A percentile compares a stretch with the other conserved stretches of the same genome.
These are phyloP conservation scores for Hestina assimilis DNA, from an alignment of 1,140 invertebrate genomes.

Conservation along the genomic window DNA sequence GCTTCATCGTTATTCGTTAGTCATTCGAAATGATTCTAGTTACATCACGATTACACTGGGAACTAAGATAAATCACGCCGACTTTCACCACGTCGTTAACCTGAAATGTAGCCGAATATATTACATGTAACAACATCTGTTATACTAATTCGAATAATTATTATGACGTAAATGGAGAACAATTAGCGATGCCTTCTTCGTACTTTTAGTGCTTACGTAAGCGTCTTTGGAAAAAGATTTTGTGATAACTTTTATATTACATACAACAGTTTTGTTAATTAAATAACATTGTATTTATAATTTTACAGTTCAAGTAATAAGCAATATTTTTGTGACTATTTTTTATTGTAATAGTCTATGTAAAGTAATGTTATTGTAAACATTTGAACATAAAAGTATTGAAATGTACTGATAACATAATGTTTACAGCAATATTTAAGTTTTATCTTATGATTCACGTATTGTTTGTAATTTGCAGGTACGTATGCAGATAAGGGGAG, in stretches of 20 bases:
- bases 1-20: conserved; percentile 24
- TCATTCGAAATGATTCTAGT: conserved; percentile 25
- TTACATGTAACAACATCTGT: conserved; percentile 25
- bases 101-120: conserved; percentile 24
- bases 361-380: too few relatives aligned
- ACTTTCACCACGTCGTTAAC: conserved; percentile 38
- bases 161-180: conserved; percentile 18
- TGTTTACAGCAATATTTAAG: conserved; percentile 12
- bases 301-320: too few relatives aligned
- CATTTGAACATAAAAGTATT: neutral
- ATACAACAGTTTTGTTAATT: neutral
- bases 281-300: too few relatives aligned
- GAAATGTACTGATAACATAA: conserved; percentile 7
- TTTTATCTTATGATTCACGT: conserved; percentile 35
- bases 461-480: conserved; percentile 49
- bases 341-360: too few relatives aligned
- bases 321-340: too few relatives aligned
- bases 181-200: conserved; percentile 6
- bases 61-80: conserved; percentile 31
- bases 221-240: neutral
- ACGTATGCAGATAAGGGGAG: conserved; percentile 37
- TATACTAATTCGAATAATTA: conserved; percentile 19
- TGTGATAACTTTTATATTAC: neutral
- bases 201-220: neutral
- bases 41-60: conserved; percentile 31